Evolutionary conservation across 1,140 invertebrate species (phyloP), one percentile per base, ranked within the genome.

Genomic region (Aleiodes sp.): DNA sequence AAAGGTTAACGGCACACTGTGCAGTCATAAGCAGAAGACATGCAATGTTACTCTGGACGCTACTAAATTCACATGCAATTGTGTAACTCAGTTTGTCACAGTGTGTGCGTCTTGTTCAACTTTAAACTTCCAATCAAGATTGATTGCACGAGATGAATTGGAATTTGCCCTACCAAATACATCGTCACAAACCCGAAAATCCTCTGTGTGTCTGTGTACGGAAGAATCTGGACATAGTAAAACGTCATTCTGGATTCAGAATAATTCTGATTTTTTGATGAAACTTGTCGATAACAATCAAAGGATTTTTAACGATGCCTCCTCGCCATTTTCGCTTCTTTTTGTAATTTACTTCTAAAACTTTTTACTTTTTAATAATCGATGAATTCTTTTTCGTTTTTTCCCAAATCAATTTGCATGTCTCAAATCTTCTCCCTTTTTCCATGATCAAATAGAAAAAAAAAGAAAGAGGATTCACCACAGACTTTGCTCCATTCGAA

Each of bases 121-220:
- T 77, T 76, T 78, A 66, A 77, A 77, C 72, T 77, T 74, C 65
- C 77, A 80, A 78, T 80, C 77, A 78, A 69, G 73, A 76, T 77
- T 76, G 77, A 78, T 78, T 78, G 77, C 73, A 59, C 65, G 57
- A 77, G 74, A 78, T 80, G 74, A 78, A 80, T 76, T 78, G 76
- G 73, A 74, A 78, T 80, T 75, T 74, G 73, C 74, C 70, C 73
- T 71, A 62, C 61, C 65, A 74, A 76, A 77, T 75, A 72, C 67
- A 76, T 74, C 68, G 43, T 10, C 64, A 24, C n/a, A 52, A 29
- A 16, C 46, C 46, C 46, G 10, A 16, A 24, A 1, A 4, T 41
- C n/a, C 21, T 46, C 6, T 19, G 19, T 43, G 52, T 24, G 33
- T 35, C 37, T 39, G 41, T 59, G 16, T 33, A 12, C 26, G 26